Evolutionary conservation across 1,140 invertebrate species (phyloP).

Genomic region (Caenorhabditis elegans): DNA sequence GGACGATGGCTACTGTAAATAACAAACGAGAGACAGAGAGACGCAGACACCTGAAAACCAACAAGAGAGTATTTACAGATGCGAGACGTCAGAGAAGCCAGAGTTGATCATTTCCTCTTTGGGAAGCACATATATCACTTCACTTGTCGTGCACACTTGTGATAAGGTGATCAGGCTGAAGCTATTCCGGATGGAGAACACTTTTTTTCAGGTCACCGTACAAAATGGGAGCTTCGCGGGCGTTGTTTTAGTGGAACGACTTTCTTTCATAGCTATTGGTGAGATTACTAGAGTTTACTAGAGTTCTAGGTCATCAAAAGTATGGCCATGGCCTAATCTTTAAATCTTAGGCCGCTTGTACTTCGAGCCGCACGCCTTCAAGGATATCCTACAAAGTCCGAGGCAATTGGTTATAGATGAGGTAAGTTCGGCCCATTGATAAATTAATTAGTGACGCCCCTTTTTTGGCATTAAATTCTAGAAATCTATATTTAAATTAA

Average conservation of each 20-base stretch:
- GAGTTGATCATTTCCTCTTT: conserved; percentile 31
- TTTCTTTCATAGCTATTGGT: not conserved
- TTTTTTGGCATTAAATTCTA: not conserved
- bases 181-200: no score
- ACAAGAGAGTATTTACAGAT: not conserved
- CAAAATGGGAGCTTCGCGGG: conserved; percentile 12
- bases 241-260: not conserved
- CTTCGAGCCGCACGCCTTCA: conserved; percentile 12
- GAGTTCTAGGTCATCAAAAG: no score
- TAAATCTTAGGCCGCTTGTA: not conserved
- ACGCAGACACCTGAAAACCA: not conserved
- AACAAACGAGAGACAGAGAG: not conserved
- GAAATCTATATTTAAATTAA: no score
- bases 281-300: not conserved
- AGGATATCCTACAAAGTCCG: conserved; percentile 6
- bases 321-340: not conserved
- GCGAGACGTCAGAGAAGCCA: conserved; percentile 28
- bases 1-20: conserved; percentile 9
- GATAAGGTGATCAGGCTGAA: conserved; percentile 8
- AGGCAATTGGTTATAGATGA: conserved; percentile 3
- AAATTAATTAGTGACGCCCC: not conserved
- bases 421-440: not conserved
- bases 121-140: conserved; percentile 29
- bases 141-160: conserved; percentile 32
- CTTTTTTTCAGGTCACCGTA: not conserved